Conservation (phyloP, 2,113 vertebrate genomes). For the Corapipo altera region DNA sequence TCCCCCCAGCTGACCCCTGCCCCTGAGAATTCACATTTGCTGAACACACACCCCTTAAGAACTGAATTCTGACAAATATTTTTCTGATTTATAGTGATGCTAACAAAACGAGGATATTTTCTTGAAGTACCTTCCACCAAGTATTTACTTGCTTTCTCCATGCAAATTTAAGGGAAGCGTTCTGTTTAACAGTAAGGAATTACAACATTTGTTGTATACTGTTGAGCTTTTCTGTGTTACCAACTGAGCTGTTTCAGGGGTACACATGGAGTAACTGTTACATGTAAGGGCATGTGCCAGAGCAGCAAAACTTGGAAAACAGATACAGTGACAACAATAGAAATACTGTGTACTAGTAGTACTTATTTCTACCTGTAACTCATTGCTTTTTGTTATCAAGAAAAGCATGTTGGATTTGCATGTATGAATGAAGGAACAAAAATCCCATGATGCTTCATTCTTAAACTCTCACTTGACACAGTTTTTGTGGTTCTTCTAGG, state of each 20-base stretch:
- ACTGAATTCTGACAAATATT: background rate
- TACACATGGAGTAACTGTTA: background rate
- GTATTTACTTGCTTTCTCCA: background rate
- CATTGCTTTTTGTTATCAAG: background rate
- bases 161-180: background rate
- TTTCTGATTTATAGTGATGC: background rate
- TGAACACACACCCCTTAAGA: background rate
- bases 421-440: background rate
- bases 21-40: constrained; percentile 2
- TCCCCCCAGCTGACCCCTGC: background rate
- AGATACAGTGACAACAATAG: background rate
- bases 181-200: background rate
- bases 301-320: background rate
- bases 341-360: background rate
- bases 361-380: background rate
- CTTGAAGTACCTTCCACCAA: background rate
- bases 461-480: constrained; percentile 60
- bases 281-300: background rate
- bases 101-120: background rate
- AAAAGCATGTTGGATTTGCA: constrained; percentile 33
- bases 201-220: background rate
- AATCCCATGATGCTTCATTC: background rate
- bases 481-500: constrained; percentile 87
- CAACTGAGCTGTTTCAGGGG: background rate
- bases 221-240: background rate